A percentile compares a stretch with the other conserved stretches of the same genome.
Conservation (phyloP, 1,140 invertebrate genomes). For the Oryzaephilus surinamensis region DNA sequence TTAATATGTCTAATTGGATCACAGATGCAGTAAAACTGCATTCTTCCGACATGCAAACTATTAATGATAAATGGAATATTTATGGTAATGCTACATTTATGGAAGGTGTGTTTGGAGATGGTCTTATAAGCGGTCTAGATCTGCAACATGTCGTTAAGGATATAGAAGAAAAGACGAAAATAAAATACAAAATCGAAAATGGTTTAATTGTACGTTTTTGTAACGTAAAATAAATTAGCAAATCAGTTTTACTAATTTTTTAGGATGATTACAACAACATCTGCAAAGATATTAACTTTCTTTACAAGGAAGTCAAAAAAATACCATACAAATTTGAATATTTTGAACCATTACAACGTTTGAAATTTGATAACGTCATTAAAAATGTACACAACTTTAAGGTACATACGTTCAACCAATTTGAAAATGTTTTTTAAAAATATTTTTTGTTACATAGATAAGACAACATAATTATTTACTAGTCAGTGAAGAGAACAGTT, state of each 20-base stretch:
- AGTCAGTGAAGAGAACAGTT: constrained; percentile 32
- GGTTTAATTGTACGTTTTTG: constrained; percentile 25
- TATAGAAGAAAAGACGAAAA: constrained; percentile 18
- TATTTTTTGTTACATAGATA: constrained; percentile 1
- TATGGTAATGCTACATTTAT: constrained; percentile 30
- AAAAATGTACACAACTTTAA: constrained; percentile 32
- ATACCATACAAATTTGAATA: constrained; percentile 38
- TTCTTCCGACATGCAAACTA: constrained; percentile 18
- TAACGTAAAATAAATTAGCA: no score
- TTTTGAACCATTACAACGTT: constrained; percentile 35
- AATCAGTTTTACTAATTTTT: constrained; percentile 14
- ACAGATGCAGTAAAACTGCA: constrained; percentile 21
- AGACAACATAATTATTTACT: constrained; percentile 31
- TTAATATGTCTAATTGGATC: constrained; percentile 31
- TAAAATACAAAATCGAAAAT: constrained; percentile 18
- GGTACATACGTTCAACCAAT: constrained; percentile 6
- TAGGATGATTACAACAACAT: constrained; percentile 27
- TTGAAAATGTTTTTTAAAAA: background rate
- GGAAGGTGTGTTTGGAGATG: constrained; percentile 24
- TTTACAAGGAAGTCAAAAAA: constrained; percentile 25
- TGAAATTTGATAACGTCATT: constrained; percentile 30
- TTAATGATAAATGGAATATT: constrained; percentile 32
- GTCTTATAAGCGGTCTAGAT: constrained; percentile 29
- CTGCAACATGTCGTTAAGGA: constrained; percentile 20
- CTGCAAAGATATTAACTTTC: constrained; percentile 27